A percentile compares a stretch with the other conserved stretches of the same genome.
phyloP scores from a whole-genome alignment of 2,888 invertebrate genomes.

The Harmothoe impar region DNA sequence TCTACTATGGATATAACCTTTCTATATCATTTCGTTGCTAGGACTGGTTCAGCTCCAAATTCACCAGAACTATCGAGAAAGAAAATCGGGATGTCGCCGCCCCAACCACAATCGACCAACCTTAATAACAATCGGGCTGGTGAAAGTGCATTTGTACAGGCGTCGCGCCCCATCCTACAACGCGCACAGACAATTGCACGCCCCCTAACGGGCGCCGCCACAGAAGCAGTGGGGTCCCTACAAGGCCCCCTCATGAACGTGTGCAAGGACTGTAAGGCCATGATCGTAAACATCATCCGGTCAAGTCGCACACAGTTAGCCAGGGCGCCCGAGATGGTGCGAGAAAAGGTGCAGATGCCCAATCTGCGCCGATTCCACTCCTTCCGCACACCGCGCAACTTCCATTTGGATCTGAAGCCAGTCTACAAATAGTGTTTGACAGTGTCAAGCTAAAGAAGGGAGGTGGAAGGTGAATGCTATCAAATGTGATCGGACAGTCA shows the following conservation, averaged over 20 bases:
- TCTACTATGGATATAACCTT: not conserved
- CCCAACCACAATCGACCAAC: constrained; percentile 49
- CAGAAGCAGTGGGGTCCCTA: constrained; percentile 51
- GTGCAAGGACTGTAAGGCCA: constrained; percentile 96
- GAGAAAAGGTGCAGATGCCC: constrained; percentile 55
- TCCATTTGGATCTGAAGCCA: constrained; percentile 71
- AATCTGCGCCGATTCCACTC: constrained; percentile 17
- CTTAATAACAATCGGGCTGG: constrained; percentile 6
- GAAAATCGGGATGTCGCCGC: constrained; percentile 72
- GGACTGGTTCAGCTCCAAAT: constrained; percentile 85
- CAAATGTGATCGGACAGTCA: constrained; percentile 34
- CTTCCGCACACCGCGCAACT: constrained; percentile 66
- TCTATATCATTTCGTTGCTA: not conserved
- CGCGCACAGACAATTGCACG: constrained; percentile 64
- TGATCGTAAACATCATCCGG: constrained; percentile 96
- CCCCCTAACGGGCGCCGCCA: constrained; percentile 49
- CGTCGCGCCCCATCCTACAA: constrained; percentile 59
- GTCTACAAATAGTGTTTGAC: constrained; percentile 64
- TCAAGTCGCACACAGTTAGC: constrained; percentile 88
- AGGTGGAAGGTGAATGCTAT: not conserved
- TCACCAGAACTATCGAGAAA: constrained; percentile 81
- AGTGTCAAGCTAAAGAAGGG: not conserved
- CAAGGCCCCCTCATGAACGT: constrained; percentile 91
- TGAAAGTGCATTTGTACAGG: not conserved
- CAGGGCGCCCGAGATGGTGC: constrained; percentile 57